Evolutionary conservation across 2,113 vertebrate species (phyloP).

Genomic region (Sinocyclocheilus anophthalmus): DNA sequence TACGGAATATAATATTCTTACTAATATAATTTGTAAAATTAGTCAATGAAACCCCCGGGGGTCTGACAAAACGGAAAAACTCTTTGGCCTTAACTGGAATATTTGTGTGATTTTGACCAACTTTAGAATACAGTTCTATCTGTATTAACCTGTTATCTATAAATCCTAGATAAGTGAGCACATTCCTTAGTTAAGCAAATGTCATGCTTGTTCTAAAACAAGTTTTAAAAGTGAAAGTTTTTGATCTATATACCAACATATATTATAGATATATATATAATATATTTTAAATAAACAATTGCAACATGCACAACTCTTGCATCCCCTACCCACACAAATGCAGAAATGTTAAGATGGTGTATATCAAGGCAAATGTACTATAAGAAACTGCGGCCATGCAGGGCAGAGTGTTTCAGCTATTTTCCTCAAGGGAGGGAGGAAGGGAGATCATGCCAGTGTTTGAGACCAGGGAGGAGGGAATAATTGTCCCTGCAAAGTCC

Average conservation of each 20-base stretch:
- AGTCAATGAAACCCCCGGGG: too few relatives aligned
- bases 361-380: background rate
- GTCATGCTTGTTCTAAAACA: background rate
- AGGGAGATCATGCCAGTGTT: background rate
- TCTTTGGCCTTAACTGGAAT: background rate
- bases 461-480: constrained; percentile 29
- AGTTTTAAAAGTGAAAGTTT: background rate
- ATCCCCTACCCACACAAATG: background rate
- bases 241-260: too few relatives aligned
- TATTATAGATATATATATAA: too few relatives aligned
- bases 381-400: background rate
- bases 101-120: background rate
- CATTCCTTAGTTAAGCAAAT: background rate
- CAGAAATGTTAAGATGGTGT: background rate
- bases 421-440: background rate
- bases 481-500: constrained; percentile 47
- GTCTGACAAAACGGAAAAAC: too few relatives aligned
- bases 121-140: background rate
- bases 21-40: too few relatives aligned
- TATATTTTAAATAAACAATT: background rate
- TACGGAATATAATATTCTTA: too few relatives aligned
- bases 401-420: background rate
- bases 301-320: background rate
- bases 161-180: background rate
- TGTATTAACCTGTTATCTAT: background rate